Evolutionary conservation across 2,113 vertebrate genomes (phyloP), one percentile per base, ranked within the genome.

Genomic region (Thryonomys swinderianus): DNA sequence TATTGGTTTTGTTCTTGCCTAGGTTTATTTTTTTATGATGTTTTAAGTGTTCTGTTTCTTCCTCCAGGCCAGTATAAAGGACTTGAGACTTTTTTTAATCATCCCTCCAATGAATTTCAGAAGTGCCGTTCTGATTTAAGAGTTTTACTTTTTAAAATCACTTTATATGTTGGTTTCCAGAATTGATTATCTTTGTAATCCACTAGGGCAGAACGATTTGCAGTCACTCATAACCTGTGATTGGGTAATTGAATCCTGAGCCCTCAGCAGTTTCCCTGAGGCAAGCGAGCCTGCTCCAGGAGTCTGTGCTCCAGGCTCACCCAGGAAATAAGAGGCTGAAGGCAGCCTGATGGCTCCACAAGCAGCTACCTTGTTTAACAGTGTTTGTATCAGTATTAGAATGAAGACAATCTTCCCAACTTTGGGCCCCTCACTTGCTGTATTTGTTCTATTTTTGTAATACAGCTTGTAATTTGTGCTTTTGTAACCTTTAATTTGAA

Each of bases 1-100:
- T 96, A 97, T 96, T 98, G 95, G 61, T 97, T 97, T 95, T 96
- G 91, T 82, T 97, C 96, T 97, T 97, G 96, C 97, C 93, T 97
- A 95, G 96, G n/a, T 93, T 98, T 98, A 82, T 97, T 97, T 96
- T 95, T 96, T 48, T 25, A 76, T 96, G 85, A 91, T 94, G 30
- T 98, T 97, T 95, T 94, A 37, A 96, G 98, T 95, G 95, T 97
- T 98, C 93, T 98, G 61, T 98, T 98, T 94, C 97, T 97, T 97
- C 96, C 97, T 97, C 96, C 97, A 98, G 98, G 98, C 98, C 98
- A 98, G 97, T 98, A 98, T 98, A 98, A 98, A 98, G 79, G 97
- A 98, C 96, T 98, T 98, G 96, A 97, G 97, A 69, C 97, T 96
- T 85, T 96, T 91, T 97, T 96, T 25, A 98, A 96, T 53, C 11